Percentiles rank a stretch among this genome's conserved stretches.
Conservation (phyloP, 2,888 invertebrate genomes). For the Gymnocheta viridis region DNA sequence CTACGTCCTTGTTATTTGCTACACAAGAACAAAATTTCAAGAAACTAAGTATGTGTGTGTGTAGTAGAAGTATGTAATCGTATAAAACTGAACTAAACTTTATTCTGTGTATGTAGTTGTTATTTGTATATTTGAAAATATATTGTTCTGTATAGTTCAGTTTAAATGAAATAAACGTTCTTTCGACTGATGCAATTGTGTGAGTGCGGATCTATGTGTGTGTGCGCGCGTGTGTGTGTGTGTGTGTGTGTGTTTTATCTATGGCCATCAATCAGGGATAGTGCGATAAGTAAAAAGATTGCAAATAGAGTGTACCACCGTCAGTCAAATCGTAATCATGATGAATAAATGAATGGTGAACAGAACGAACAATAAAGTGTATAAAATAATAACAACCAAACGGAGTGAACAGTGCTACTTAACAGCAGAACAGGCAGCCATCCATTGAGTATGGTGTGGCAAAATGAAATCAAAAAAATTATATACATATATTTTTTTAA, state of each 20-base stretch:
- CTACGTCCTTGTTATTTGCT: slow-evolving; percentile 48
- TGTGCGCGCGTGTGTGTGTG: neutral
- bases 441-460: slow-evolving; percentile 56
- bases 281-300: slow-evolving; percentile 82
- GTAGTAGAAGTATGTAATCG: neutral
- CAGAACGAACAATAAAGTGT: slow-evolving; percentile 16
- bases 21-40: neutral
- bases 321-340: slow-evolving; percentile 69
- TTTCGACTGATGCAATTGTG: slow-evolving; percentile 73
- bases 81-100: slow-evolving; percentile 35
- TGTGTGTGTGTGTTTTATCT: slow-evolving; percentile 77
- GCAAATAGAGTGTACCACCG: slow-evolving; percentile 76
- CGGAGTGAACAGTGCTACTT: neutral
- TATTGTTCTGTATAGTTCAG: slow-evolving; percentile 49
- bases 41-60: neutral
- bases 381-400: slow-evolving; percentile 43
- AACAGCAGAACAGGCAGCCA: slow-evolving; percentile 29
- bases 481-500: slow-evolving; percentile 25
- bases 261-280: slow-evolving; percentile 82
- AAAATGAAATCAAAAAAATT: slow-evolving; percentile 7
- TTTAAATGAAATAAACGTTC: slow-evolving; percentile 63
- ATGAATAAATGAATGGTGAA: slow-evolving; percentile 63
- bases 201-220: neutral
- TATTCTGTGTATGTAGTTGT: neutral
- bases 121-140: slow-evolving; percentile 4